Conservation (phyloP, 2,113 vertebrate species). For the Thalassoma bifasciatum region DNA sequence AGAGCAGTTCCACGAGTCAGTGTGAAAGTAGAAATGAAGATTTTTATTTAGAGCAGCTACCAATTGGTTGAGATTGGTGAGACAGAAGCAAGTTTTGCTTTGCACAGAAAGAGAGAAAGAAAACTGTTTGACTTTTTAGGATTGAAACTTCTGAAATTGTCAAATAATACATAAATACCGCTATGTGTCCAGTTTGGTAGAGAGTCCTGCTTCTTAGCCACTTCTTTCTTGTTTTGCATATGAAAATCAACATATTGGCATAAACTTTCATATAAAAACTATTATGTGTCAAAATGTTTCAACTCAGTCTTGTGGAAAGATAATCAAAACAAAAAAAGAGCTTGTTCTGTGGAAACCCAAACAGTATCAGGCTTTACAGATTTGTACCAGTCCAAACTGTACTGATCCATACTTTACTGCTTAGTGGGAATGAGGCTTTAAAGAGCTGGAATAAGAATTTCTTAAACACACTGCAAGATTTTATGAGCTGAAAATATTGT, state of each 20-base stretch:
- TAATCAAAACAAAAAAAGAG: no score
- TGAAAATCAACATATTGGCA: background rate
- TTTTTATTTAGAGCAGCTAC: background rate
- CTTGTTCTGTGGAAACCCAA: no score
- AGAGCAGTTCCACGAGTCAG: slow-evolving; percentile 6
- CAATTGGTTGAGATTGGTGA: background rate
- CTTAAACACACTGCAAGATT: no score
- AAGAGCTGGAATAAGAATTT: no score
- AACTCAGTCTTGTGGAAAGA: no score
- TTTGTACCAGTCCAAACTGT: no score
- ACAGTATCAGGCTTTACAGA: no score
- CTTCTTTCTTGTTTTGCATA: background rate
- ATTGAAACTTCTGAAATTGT: background rate
- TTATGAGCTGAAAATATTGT: no score
- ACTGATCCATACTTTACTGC: no score
- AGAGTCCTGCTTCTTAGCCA: background rate
- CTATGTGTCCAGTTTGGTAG: no score
- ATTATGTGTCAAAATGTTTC: no score
- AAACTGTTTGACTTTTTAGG: background rate
- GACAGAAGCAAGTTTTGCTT: background rate
- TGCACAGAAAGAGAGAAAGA: background rate
- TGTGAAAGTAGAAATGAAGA: background rate
- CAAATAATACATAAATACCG: background rate
- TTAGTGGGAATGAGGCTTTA: no score
- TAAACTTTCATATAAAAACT: background rate